Evolutionary conservation across 2,797 vertebrate species (phyloP), one percentile per base, ranked within the genome.

Genomic region (Xiphophorus birchmanni): DNA sequence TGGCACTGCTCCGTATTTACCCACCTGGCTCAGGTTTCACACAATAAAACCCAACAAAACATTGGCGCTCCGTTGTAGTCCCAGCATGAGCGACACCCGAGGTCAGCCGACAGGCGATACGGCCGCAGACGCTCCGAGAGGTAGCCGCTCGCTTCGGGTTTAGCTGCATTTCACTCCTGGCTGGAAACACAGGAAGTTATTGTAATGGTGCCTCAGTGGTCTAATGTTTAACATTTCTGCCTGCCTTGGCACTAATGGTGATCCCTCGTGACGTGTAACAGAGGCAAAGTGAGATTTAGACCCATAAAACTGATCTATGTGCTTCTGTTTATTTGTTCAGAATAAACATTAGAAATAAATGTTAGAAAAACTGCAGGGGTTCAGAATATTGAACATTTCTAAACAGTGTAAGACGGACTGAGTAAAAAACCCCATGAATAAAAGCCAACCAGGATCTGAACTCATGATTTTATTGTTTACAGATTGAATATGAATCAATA

Each of bases 41-140:
- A 90, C 91, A 95, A 96, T 96, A 96, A 96, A 96, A 95, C 92
- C 91, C 90, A 94, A 95, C 94, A 94, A 94, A 95, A 95, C 95
- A 93, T 95, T 96, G 95, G 94, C 95, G 95, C 95, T 93, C 93
- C 90, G 86, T 92, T 89, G 54, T 81, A 81, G 90, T 91, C 90
- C 90, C 91, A 81, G 78, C 84, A 87, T 63, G 87, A 85, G 91
- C 76, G 40, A 76, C 87, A 88, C 87, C 82, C 71, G 92, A 85
- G 95, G 93, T 95, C 92, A 94, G 90, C 91, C 88, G 93, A 95
- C 95, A 95, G 94, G 76, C 90, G 94, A 95, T 91, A 93, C 86
- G 54, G 88, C 93, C 89, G 92, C 93, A 92, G 93, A 74, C 74
- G 86, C 88, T 95, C 94, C 94, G 94, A 85, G 0, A 87, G 94